These are phyloP conservation scores for Synergus umbraculus DNA, from an alignment of 2,888 invertebrate genomes.

Conservation along the genomic window DNA sequence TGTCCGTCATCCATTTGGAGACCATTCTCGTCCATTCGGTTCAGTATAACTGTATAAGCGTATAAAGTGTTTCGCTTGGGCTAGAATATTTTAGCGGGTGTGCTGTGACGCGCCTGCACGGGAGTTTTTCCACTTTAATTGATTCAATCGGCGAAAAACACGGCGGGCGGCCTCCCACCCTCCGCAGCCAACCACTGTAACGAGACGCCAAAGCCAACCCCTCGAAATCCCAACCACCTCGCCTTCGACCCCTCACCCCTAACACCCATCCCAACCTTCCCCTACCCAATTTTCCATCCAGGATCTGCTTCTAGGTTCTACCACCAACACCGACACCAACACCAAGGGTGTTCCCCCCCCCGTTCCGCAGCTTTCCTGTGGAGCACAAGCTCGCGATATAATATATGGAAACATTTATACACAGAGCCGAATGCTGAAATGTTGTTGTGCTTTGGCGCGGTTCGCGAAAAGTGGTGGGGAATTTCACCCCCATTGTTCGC, in stretches of 20 bases:
- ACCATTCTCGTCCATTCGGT: constrained; percentile 17
- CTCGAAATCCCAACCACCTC: constrained; percentile 68
- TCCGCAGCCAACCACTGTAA: constrained; percentile 73
- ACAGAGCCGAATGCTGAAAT: constrained; percentile 60
- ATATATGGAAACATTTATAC: constrained; percentile 72
- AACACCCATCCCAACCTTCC: constrained; percentile 42
- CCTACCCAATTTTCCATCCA: constrained; percentile 49
- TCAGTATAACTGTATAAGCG: background rate
- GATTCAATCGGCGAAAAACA: constrained; percentile 78
- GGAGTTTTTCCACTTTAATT: constrained; percentile 76
- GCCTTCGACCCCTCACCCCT: constrained; percentile 45
- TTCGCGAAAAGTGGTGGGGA: constrained; percentile 39
- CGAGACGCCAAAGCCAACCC: constrained; percentile 75
- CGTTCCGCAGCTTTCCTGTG: constrained; percentile 29
- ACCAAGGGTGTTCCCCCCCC: background rate
- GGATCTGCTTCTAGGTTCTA: constrained; percentile 41
- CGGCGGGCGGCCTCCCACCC: constrained; percentile 67
- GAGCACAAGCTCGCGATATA: constrained; percentile 56
- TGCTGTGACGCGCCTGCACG: constrained; percentile 55
- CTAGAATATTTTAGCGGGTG: constrained; percentile 65
- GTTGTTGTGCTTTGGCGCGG: constrained; percentile 38
- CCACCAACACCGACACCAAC: constrained; percentile 31
- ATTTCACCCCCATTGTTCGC: constrained; percentile 42
- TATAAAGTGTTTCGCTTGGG: background rate
- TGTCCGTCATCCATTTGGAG: background rate